A percentile compares a stretch with the other conserved stretches of the same genome.
Conservation (phyloP, 2,797 vertebrate species). For the Argentina silus region DNA sequence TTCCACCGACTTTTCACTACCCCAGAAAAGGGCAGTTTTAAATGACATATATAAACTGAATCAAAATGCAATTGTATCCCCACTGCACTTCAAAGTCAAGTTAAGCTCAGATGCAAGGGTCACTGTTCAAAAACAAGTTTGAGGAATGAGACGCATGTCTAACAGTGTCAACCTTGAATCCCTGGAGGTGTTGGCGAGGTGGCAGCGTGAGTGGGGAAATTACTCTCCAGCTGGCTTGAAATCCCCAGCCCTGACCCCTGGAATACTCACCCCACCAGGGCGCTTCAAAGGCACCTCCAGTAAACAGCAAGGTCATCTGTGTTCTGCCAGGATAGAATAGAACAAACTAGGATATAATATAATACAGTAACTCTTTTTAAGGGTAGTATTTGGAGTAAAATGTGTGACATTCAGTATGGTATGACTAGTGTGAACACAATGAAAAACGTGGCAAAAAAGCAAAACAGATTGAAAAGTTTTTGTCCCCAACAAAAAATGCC, state of each 20-base stretch:
- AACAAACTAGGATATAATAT: conserved; percentile 1
- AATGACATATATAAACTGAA: too few species aligned
- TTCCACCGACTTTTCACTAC: too few species aligned
- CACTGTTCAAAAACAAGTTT: conserved; percentile 14
- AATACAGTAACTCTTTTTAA: neutral
- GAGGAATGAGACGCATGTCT: conserved; percentile 20
- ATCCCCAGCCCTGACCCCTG: conserved; percentile 38
- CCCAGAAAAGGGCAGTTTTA: too few species aligned
- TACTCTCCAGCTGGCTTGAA: conserved; percentile 55
- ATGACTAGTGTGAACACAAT: conserved; percentile 23
- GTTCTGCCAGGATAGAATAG: conserved; percentile 42
- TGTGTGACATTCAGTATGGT: too few species aligned
- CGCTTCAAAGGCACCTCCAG: conserved; percentile 47
- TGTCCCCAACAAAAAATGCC: conserved; percentile 58
- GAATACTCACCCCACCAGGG: conserved; percentile 45
- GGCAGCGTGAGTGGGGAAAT: conserved; percentile 43
- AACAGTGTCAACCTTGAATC: conserved; percentile 39
- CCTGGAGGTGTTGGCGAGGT: conserved; percentile 45
- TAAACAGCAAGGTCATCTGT: conserved; percentile 67
- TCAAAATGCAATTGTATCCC: too few species aligned
- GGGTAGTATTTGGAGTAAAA: too few species aligned
- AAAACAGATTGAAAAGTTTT: conserved; percentile 52
- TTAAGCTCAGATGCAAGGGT: conserved; percentile 1
- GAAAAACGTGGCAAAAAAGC: conserved; percentile 33
- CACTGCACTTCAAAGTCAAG: neutral